Evolutionary conservation across 2,113 vertebrate species (phyloP).

Genomic region (Anseranas semipalmata): DNA sequence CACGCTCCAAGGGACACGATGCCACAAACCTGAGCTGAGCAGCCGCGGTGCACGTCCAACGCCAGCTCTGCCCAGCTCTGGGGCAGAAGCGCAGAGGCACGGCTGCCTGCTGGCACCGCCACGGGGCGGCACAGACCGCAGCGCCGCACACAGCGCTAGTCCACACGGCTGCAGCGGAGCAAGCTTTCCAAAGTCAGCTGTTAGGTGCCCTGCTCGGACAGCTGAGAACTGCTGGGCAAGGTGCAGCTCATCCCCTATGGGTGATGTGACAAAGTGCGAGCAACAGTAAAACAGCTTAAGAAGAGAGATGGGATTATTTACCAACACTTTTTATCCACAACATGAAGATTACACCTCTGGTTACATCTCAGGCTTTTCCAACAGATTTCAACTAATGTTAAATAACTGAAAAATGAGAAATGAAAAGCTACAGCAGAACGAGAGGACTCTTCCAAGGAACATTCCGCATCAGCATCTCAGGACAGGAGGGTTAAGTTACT

Average conservation of each 20-base stretch:
- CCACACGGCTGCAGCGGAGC: accelerated
- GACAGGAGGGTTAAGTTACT: background rate
- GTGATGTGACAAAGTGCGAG: accelerated
- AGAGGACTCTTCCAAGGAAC: background rate
- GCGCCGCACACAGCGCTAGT: accelerated
- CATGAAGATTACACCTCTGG: accelerated
- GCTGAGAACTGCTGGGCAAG: accelerated
- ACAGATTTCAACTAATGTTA: background rate
- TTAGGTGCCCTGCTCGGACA: background rate
- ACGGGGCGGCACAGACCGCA: accelerated
- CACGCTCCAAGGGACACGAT: accelerated
- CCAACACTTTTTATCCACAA: accelerated
- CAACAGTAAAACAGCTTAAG: background rate
- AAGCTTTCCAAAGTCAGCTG: background rate
- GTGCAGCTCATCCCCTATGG: accelerated
- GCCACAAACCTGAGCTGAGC: background rate
- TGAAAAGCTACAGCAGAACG: background rate
- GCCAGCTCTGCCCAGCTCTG: background rate
- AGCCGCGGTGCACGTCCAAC: background rate
- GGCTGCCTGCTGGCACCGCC: background rate
- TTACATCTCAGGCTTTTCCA: background rate
- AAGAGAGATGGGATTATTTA: background rate
- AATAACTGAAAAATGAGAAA: background rate
- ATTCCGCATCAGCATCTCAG: background rate
- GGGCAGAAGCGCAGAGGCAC: background rate